These are phyloP conservation scores for Himalopsyche japonica DNA, from an alignment of 2,888 invertebrate species.

Conservation along the genomic window DNA sequence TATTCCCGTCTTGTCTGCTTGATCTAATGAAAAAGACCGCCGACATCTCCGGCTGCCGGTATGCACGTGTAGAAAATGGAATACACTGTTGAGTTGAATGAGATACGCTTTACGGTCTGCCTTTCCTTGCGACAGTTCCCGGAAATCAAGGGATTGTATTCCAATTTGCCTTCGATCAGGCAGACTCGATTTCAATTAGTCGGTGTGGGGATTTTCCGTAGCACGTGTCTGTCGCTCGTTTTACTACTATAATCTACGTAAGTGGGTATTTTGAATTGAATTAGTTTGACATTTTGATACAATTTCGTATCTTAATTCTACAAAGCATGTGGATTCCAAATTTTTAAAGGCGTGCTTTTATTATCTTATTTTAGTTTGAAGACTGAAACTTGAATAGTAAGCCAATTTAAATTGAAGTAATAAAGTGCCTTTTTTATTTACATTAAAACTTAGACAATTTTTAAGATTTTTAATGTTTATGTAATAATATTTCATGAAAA, in stretches of 20 bases:
- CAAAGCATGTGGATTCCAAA: too few relatives aligned
- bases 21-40: constrained; percentile 35
- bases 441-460: too few relatives aligned
- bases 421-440: too few relatives aligned
- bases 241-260: not conserved
- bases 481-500: too few relatives aligned
- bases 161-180: constrained; percentile 30
- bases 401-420: too few relatives aligned
- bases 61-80: not conserved
- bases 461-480: too few relatives aligned
- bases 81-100: not conserved
- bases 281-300: not conserved
- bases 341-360: too few relatives aligned
- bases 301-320: too few relatives aligned
- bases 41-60: not conserved
- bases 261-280: not conserved
- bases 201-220: not conserved
- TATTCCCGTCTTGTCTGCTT: constrained; percentile 38
- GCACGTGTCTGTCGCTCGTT: not conserved
- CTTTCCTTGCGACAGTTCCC: constrained; percentile 5
- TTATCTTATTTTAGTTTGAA: too few relatives aligned
- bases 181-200: constrained; percentile 22
- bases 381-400: too few relatives aligned
- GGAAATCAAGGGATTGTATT: constrained; percentile 34
- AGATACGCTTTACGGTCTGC: not conserved